These are phyloP conservation scores for Hoplodrina blanda DNA, from an alignment of 2,888 invertebrate genomes.

Conservation along the genomic window DNA sequence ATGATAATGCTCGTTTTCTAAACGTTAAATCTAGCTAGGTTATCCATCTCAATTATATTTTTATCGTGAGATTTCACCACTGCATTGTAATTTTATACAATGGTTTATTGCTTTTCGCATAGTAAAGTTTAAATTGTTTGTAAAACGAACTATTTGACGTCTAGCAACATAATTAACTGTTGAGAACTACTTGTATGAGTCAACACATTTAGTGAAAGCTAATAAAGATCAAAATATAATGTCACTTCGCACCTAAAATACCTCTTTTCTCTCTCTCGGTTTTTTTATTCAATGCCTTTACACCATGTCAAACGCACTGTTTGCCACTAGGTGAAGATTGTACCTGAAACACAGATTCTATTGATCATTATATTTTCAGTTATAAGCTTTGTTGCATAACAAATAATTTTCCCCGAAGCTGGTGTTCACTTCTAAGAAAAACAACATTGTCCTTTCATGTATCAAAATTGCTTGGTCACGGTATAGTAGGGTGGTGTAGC, in stretches of 20 bases:
- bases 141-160: slow-evolving; percentile 42
- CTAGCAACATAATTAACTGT: slow-evolving; percentile 27
- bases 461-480: slow-evolving; percentile 62
- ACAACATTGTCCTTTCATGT: slow-evolving; percentile 51
- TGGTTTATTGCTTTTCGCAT: slow-evolving; percentile 56
- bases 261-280: no score
- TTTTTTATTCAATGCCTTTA: no score
- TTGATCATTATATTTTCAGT: not conserved
- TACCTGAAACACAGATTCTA: not conserved
- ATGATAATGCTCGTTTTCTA: slow-evolving; percentile 36
- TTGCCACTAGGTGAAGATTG: not conserved
- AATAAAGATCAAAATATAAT: not conserved
- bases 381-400: not conserved
- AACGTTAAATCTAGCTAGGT: slow-evolving; percentile 38
- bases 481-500: slow-evolving; percentile 76
- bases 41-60: slow-evolving; percentile 45
- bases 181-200: slow-evolving; percentile 13
- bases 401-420: not conserved
- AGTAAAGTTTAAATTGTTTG: slow-evolving; percentile 52
- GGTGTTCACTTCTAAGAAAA: slow-evolving; percentile 5
- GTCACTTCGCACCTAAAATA: not conserved
- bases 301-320: not conserved
- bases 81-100: slow-evolving; percentile 46
- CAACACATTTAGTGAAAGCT: slow-evolving; percentile 12
- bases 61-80: slow-evolving; percentile 48